Evolutionary conservation across 2,888 invertebrate genomes (phyloP).

Genomic region (Tinea pellionella): DNA sequence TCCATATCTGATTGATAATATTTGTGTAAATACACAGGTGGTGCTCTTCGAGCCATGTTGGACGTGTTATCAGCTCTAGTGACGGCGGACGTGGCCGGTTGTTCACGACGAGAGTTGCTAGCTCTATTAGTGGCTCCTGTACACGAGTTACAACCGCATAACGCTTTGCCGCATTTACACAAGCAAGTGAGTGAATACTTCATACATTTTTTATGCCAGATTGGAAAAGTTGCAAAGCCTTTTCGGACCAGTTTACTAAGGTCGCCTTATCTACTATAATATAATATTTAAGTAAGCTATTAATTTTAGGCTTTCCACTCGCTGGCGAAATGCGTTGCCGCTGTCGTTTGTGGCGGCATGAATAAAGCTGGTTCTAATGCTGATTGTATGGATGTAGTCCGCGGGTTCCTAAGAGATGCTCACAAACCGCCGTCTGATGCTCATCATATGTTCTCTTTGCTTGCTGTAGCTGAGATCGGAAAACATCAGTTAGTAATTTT

Average conservation of each 20-base stretch:
- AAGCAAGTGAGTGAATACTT: slow-evolving; percentile 54
- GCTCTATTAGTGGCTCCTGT: slow-evolving; percentile 82
- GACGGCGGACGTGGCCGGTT: slow-evolving; percentile 80
- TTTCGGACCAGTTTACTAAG: too few species aligned
- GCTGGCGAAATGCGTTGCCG: slow-evolving; percentile 95
- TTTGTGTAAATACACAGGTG: slow-evolving; percentile 65
- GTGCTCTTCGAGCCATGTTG: slow-evolving; percentile 89
- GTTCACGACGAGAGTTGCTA: slow-evolving; percentile 85
- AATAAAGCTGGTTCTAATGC: slow-evolving; percentile 67
- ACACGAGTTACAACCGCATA: slow-evolving; percentile 48
- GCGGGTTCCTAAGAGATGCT: slow-evolving; percentile 75
- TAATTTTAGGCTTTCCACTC: slow-evolving; percentile 94
- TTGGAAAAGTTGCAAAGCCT: too few species aligned
- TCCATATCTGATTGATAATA: too few species aligned
- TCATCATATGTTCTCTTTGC: slow-evolving; percentile 90
- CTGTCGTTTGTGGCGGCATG: slow-evolving; percentile 85
- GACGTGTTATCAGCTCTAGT: slow-evolving; percentile 95
- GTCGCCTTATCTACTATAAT: too few species aligned
- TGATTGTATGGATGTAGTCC: slow-evolving; percentile 51
- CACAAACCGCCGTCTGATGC: slow-evolving; percentile 78
- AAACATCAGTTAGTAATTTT: slow-evolving; percentile 89
- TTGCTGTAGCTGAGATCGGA: slow-evolving; percentile 98
- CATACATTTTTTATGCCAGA: too few species aligned
- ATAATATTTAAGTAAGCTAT: too few species aligned
- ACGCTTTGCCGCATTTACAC: slow-evolving; percentile 65